These are phyloP conservation scores for Apantesis nais DNA, from an alignment of 2,888 invertebrate species.

Conservation along the genomic window DNA sequence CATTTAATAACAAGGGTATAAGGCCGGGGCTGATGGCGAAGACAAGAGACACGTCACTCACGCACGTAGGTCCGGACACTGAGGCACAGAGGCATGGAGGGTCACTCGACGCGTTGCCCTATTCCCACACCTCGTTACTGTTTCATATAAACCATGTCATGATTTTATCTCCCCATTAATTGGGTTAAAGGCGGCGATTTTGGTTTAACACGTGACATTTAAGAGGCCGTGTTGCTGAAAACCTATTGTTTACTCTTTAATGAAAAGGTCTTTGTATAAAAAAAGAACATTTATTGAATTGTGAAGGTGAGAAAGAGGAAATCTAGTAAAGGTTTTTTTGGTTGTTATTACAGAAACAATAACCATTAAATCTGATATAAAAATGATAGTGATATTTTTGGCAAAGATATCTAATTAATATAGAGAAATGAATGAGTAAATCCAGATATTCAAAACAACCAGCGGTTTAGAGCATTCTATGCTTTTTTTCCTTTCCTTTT, in stretches of 20 bases:
- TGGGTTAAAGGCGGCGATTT: slow-evolving; percentile 46
- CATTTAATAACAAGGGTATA: slow-evolving; percentile 37
- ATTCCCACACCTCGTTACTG: slow-evolving; percentile 76
- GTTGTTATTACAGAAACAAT: no score
- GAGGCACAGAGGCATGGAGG: slow-evolving; percentile 48
- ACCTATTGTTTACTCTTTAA: slow-evolving; percentile 10
- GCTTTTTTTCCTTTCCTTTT: no score
- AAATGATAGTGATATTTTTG: not conserved
- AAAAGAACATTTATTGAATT: not conserved
- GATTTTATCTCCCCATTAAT: slow-evolving; percentile 61
- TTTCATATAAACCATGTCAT: slow-evolving; percentile 66
- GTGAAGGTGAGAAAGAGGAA: not conserved
- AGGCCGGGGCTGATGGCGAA: slow-evolving; percentile 37
- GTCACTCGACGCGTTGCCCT: slow-evolving; percentile 60
- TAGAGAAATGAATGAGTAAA: no score
- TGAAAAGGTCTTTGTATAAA: not conserved
- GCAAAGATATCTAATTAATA: no score
- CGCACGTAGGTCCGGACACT: slow-evolving; percentile 30
- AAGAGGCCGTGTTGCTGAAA: slow-evolving; percentile 14
- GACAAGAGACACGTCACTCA: slow-evolving; percentile 58
- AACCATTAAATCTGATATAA: not conserved
- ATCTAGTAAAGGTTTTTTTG: no score
- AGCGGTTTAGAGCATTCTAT: no score
- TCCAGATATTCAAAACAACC: no score
- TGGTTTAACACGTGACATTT: slow-evolving; percentile 22